Conservation (phyloP, 2,797 vertebrate species). For the Passerculus sandwichensis region DNA sequence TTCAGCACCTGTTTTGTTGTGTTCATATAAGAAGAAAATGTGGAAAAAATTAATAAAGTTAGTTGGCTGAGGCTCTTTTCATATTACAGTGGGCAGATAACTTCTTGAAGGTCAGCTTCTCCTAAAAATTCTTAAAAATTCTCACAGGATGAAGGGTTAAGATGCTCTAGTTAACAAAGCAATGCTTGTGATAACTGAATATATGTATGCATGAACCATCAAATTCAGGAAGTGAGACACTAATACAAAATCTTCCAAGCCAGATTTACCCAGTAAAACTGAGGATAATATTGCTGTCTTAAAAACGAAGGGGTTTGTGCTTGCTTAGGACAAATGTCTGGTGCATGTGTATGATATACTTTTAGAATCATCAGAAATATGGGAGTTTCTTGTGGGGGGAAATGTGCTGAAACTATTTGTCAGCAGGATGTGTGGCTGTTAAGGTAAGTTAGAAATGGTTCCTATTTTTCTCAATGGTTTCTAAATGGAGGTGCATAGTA, state of each 20-base stretch:
- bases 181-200: neutral
- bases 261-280: neutral
- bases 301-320: neutral
- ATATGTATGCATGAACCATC: neutral
- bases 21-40: neutral
- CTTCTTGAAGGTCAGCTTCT: neutral
- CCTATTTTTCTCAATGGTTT: neutral
- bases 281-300: neutral
- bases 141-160: neutral
- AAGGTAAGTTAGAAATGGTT: neutral
- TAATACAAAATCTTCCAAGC: neutral
- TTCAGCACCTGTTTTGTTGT: neutral
- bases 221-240: neutral
- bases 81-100: neutral
- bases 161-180: neutral
- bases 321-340: neutral
- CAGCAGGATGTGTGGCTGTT: neutral
- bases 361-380: neutral
- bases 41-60: neutral
- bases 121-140: neutral
- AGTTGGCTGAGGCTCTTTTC: neutral
- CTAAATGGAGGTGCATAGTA: neutral
- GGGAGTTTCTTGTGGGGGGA: neutral
- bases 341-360: neutral
- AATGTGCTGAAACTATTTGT: neutral